Conservation (phyloP, 2,113 vertebrate genomes). For the Hiodon alosoides region DNA sequence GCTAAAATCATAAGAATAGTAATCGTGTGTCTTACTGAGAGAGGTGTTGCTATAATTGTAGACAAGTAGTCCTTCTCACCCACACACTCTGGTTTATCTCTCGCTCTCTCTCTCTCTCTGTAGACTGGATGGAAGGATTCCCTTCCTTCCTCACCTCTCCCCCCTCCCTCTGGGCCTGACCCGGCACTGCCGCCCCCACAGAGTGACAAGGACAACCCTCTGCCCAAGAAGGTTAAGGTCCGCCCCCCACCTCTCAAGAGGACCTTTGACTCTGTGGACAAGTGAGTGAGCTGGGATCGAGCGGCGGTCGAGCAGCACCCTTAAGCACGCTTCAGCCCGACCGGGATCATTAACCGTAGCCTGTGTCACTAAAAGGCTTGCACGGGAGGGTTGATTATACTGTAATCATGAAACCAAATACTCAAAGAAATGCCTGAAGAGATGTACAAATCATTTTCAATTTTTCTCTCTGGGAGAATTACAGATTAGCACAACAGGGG, state of each 20-base stretch:
- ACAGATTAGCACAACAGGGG: no score
- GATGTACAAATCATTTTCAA: no score
- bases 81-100: not conserved
- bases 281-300: constrained; percentile 62
- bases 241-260: constrained; percentile 85
- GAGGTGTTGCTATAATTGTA: not conserved
- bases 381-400: no score
- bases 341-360: no score
- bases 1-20: not conserved
- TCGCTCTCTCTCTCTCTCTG: constrained; percentile 5
- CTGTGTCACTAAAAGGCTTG: no score
- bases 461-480: no score
- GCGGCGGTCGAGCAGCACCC: not conserved
- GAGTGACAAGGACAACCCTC: constrained; percentile 59
- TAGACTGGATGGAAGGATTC: constrained; percentile 64
- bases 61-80: not conserved
- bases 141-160: constrained; percentile 54
- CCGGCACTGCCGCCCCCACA: constrained; percentile 44
- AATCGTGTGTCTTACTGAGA: not conserved
- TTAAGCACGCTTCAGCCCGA: not conserved
- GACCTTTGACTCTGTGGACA: constrained; percentile 89
- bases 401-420: no score
- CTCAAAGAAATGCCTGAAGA: no score
- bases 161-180: constrained; percentile 54
- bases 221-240: constrained; percentile 78